Evolutionary conservation across 1,140 invertebrate species (phyloP), one percentile per base, ranked within the genome.

Genomic region (Maconellicoccus hirsutus): DNA sequence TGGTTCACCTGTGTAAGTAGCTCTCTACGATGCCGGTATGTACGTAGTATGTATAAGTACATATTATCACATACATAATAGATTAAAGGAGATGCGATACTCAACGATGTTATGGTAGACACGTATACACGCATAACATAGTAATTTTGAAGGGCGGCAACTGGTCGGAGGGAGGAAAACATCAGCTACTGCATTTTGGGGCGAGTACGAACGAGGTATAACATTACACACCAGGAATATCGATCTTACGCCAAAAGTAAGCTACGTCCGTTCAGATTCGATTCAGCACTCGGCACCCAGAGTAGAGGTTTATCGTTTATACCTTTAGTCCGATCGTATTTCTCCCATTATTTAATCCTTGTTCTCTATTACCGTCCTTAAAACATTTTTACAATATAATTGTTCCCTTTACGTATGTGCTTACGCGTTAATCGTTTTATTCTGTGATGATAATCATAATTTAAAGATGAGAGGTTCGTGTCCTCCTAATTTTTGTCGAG

Each of bases 121-220:
- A 66, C 25, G 25, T 66, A 66, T 66, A 66, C 61, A 66, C 21
- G 61, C 61, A 25, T 66, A 66, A 66, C 61, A 26, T 66, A 25
- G 61, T 66, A 66, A 66, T 66, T 66, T 66, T 66, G 61, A 66
- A 66, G 61, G 61, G 61, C 61, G 61, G 61, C 61, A 66, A 66
- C 61, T 66, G 61, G 61, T 3, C 22, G 61, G 16, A 25, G 61
- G 22, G 22, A 66, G 61, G 25, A 59, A 59, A 66, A 66, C 61
- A 19, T 8, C 61, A 66, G 61, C 61, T 66, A 66, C 61, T 66
- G 61, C 61, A 66, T 66, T 66, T 66, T 66, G 25, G 61, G 61
- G 61, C 22, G 61, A 66, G 21, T 25, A 26, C 22, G 61, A 66
- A 26, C 21, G 61, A 66, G 61, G 61, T 66, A 66, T 66, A 66